Percentiles rank a stretch among this genome's conserved stretches.
These are phyloP conservation scores for Ennomos quercinarius DNA, from an alignment of 2,888 invertebrate species.

Conservation along the genomic window DNA sequence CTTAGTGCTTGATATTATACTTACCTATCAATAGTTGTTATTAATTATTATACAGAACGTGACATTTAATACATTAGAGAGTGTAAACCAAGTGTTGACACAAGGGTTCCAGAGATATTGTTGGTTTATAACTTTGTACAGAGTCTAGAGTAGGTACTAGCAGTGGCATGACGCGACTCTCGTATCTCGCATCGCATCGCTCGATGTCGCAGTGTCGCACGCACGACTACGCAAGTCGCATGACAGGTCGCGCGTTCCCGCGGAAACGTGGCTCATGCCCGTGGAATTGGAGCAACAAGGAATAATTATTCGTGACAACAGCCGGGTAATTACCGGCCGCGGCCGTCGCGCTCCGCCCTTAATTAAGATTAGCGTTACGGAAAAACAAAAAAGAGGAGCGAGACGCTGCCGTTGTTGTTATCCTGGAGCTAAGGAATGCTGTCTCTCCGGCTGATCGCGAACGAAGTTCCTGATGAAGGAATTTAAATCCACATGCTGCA, in stretches of 20 bases:
- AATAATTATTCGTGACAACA: conserved; percentile 18
- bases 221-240: too few relatives aligned
- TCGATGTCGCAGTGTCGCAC: too few relatives aligned
- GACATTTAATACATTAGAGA: too few relatives aligned
- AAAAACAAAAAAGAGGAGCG: conserved; percentile 18
- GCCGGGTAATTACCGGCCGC: conserved; percentile 23
- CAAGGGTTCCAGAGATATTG: not conserved
- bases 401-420: conserved; percentile 4
- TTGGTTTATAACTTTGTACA: too few relatives aligned
- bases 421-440: not conserved
- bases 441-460: too few relatives aligned
- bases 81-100: too few relatives aligned
- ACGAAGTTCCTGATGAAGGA: too few relatives aligned
- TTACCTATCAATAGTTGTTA: too few relatives aligned
- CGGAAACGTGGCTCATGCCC: conserved; percentile 1
- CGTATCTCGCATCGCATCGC: too few relatives aligned
- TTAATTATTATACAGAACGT: too few relatives aligned
- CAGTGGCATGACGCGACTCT: not conserved
- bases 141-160: not conserved
- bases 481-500: too few relatives aligned
- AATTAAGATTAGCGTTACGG: conserved; percentile 26
- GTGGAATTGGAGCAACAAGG: conserved; percentile 4
- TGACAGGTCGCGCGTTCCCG: not conserved
- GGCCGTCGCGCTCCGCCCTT: conserved; percentile 20
- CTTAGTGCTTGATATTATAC: too few relatives aligned